A percentile compares a stretch with the other conserved stretches of the same genome.
These are phyloP conservation scores for Nephrotoma guestfalica DNA, from an alignment of 2,888 invertebrate genomes.

Conservation along the genomic window DNA sequence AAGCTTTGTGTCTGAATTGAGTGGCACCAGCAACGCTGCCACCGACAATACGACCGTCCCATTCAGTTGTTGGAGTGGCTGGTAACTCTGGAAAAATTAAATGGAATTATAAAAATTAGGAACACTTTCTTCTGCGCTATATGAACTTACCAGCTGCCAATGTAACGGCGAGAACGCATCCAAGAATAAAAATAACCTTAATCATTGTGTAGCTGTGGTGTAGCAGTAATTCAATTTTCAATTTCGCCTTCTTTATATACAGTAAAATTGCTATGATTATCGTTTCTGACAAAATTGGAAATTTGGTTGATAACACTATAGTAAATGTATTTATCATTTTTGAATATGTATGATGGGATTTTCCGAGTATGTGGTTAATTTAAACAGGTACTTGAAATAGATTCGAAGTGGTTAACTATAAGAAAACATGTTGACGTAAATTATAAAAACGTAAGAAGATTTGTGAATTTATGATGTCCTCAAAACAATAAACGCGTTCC, in stretches of 20 bases:
- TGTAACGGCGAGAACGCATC: background rate
- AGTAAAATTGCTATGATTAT: background rate
- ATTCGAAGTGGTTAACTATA: no score
- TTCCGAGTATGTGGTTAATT: no score
- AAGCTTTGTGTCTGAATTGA: slow-evolving; percentile 15
- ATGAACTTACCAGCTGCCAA: background rate
- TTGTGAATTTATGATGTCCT: no score
- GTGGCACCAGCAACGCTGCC: slow-evolving; percentile 13
- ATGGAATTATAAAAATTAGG: background rate
- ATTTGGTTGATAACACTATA: background rate
- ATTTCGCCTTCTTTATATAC: background rate
- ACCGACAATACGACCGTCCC: slow-evolving; percentile 14
- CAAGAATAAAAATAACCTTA: background rate
- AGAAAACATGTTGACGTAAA: no score
- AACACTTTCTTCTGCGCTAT: background rate
- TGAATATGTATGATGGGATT: no score
- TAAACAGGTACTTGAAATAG: no score
- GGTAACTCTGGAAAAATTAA: background rate
- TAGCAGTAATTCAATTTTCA: background rate
- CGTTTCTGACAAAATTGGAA: background rate
- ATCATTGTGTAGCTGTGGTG: background rate
- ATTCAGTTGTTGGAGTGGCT: background rate
- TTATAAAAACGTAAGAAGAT: no score
- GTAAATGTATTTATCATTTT: no score
- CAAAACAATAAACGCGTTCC: no score